phyloP scores from a whole-genome alignment of 2,113 vertebrate species.

The Callospermophilus lateralis region DNA sequence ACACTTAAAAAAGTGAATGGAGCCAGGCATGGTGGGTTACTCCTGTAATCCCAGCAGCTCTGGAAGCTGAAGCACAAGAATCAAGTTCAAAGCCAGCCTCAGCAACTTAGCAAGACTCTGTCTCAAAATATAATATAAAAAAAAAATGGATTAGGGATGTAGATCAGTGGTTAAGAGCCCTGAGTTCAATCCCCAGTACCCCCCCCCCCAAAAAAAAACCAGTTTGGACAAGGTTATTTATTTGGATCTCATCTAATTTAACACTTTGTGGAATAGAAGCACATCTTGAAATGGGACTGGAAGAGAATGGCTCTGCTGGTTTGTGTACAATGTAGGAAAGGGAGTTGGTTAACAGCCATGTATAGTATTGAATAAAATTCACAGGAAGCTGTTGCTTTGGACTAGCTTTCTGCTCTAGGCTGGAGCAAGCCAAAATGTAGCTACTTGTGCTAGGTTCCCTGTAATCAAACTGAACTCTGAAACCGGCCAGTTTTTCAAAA shows the following conservation, averaged over 20 bases:
- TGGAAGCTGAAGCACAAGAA: too few species aligned
- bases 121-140: too few species aligned
- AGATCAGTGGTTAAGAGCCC: too few species aligned
- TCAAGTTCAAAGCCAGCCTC: too few species aligned
- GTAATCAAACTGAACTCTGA: neutral
- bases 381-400: neutral
- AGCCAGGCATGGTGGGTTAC: neutral
- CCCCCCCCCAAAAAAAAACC: too few species aligned
- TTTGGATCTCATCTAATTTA: neutral
- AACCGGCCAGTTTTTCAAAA: neutral
- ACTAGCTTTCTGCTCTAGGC: neutral
- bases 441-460: neutral
- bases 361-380: neutral
- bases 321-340: neutral
- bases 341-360: neutral
- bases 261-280: neutral
- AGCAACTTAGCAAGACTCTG: too few species aligned
- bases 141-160: too few species aligned
- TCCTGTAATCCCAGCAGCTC: too few species aligned
- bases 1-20: neutral
- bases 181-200: too few species aligned
- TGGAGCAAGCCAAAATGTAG: neutral
- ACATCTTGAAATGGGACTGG: neutral
- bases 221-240: neutral
- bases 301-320: neutral